Conservation (phyloP, 2,888 invertebrate species). For the Apamea monoglypha region DNA sequence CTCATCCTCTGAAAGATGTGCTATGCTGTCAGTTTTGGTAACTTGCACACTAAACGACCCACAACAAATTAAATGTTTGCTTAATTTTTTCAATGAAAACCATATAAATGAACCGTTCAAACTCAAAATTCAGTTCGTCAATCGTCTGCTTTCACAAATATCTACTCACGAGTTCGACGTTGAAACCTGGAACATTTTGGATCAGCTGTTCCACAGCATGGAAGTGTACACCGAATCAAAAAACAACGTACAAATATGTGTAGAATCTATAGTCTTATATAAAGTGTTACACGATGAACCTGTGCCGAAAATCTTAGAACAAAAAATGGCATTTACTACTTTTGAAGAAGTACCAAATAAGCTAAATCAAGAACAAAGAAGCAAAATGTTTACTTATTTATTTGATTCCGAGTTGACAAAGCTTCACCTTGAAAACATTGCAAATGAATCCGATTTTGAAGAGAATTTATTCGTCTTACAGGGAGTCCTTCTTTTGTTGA, state of each 20-base stretch:
- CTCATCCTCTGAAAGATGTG: constrained; percentile 72
- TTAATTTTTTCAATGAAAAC: constrained; percentile 77
- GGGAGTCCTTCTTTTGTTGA: constrained; percentile 70
- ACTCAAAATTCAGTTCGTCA: constrained; percentile 79
- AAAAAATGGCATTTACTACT: too few relatives aligned
- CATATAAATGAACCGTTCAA: constrained; percentile 82
- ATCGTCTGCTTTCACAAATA: constrained; percentile 72
- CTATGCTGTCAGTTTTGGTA: constrained; percentile 76
- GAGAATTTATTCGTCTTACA: constrained; percentile 62
- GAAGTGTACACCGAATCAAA: constrained; percentile 81
- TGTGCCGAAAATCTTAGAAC: constrained; percentile 70
- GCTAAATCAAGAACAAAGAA: constrained; percentile 50
- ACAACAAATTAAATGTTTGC: constrained; percentile 72
- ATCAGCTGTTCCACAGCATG: constrained; percentile 80
- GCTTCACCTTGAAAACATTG: too few relatives aligned
- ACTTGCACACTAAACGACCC: constrained; percentile 71
- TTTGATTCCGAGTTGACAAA: too few relatives aligned
- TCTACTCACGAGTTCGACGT: constrained; percentile 71
- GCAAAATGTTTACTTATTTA: too few relatives aligned
- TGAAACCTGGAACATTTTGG: constrained; percentile 78
- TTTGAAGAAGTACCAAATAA: not conserved
- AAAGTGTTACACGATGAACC: constrained; percentile 74
- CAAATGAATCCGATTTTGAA: constrained; percentile 70
- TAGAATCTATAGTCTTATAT: constrained; percentile 76
- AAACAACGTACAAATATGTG: constrained; percentile 71